Conservation (phyloP, 2,888 invertebrate species). For the Synergus umbraculus region DNA sequence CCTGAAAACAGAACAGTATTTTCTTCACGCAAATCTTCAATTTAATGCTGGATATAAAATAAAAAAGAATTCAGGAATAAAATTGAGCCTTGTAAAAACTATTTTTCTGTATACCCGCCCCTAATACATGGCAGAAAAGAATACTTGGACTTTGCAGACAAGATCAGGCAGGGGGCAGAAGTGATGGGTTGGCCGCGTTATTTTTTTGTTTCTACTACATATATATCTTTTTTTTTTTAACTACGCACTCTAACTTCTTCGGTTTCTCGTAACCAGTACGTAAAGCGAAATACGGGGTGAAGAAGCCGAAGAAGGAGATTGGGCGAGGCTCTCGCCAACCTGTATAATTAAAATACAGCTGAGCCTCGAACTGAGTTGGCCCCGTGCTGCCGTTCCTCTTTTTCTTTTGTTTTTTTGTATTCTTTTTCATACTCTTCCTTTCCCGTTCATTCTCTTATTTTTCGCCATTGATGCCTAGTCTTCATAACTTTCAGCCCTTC, state of each 20-base stretch:
- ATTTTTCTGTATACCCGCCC: not conserved
- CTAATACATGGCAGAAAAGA: not conserved
- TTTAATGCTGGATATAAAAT: no score
- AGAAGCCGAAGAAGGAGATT: slow-evolving; percentile 26
- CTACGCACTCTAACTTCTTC: slow-evolving; percentile 28
- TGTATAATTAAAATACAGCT: slow-evolving; percentile 75
- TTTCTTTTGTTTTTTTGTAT: slow-evolving; percentile 40
- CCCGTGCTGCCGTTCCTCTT: slow-evolving; percentile 61
- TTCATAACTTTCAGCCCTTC: slow-evolving; percentile 5
- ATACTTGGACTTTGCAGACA: slow-evolving; percentile 19
- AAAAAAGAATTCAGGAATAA: no score
- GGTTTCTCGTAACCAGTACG: slow-evolving; percentile 37
- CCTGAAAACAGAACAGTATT: no score
- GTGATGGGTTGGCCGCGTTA: slow-evolving; percentile 28
- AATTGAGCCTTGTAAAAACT: not conserved
- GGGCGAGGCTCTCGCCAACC: slow-evolving; percentile 48
- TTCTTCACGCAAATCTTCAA: no score
- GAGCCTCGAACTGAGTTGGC: slow-evolving; percentile 71
- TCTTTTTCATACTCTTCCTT: slow-evolving; percentile 47
- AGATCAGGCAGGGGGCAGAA: slow-evolving; percentile 1
- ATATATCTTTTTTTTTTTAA: not conserved
- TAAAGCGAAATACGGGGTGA: slow-evolving; percentile 23
- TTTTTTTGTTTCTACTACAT: slow-evolving; percentile 18
- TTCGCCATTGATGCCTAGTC: slow-evolving; percentile 39
- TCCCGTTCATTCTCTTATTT: slow-evolving; percentile 50